These are phyloP conservation scores for Laspeyria flexula DNA, from an alignment of 2,888 invertebrate species.

Conservation along the genomic window DNA sequence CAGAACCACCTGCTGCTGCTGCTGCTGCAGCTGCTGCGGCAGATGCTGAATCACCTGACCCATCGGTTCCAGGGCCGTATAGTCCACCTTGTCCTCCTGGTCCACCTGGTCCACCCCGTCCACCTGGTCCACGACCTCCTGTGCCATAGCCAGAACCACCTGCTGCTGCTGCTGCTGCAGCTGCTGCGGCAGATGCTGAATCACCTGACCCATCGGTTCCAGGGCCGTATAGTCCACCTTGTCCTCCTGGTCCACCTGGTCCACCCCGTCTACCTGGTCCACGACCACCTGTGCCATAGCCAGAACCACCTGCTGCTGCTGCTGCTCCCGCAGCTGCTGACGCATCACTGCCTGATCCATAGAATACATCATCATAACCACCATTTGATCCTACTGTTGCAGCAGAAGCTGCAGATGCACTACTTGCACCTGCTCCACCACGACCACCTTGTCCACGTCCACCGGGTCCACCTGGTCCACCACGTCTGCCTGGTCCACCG, in stretches of 20 bases:
- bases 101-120: neutral
- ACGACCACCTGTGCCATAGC: neutral
- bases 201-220: slow-evolving; percentile 4
- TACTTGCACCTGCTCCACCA: neutral
- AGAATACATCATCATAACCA: no score
- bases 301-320: neutral
- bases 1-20: slow-evolving; percentile 1
- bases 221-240: neutral
- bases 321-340: slow-evolving; percentile 6
- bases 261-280: neutral
- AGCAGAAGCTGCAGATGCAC: slow-evolving; percentile 1
- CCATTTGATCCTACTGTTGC: slow-evolving; percentile 1
- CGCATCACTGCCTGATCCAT: neutral
- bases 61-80: no score
- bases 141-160: neutral
- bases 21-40: slow-evolving; percentile 8
- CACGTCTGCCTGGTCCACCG: neutral
- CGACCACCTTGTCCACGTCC: neutral
- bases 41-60: slow-evolving; percentile 1
- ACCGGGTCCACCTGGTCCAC: neutral
- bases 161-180: slow-evolving; percentile 1
- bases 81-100: neutral
- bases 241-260: neutral
- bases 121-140: neutral
- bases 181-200: slow-evolving; percentile 1